Conservation (phyloP, 2,113 vertebrate genomes). For the Anolis carolinensis region DNA sequence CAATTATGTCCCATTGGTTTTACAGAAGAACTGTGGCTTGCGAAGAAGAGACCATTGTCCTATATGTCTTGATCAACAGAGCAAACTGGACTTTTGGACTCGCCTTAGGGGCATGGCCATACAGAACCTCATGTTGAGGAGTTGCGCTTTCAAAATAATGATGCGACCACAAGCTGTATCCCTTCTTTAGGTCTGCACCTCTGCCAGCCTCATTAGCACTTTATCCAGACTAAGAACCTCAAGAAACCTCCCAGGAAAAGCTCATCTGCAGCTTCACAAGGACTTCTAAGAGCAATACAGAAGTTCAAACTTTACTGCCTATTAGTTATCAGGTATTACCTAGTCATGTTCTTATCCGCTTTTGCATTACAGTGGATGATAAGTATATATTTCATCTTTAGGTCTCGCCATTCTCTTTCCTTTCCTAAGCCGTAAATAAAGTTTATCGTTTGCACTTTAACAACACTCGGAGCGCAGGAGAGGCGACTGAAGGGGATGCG, state of each 20-base stretch:
- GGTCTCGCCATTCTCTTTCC: not conserved
- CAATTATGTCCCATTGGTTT: too few relatives aligned
- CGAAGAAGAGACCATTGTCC: too few relatives aligned
- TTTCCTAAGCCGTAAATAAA: constrained; percentile 11
- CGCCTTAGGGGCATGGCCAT: not conserved
- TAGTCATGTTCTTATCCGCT: constrained; percentile 13
- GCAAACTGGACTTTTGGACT: not conserved
- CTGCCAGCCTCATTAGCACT: not conserved
- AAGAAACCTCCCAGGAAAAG: not conserved
- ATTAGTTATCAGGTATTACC: constrained; percentile 15
- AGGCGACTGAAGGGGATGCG: not conserved
- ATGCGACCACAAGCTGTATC: not conserved
- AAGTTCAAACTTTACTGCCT: not conserved
- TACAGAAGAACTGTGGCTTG: too few relatives aligned
- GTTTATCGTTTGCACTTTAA: constrained; percentile 9
- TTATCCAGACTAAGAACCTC: not conserved
- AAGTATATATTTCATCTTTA: constrained; percentile 25
- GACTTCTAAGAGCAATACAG: not conserved
- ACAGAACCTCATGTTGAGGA: not conserved
- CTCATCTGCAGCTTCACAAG: not conserved
- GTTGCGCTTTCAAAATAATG: not conserved
- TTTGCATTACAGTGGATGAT: constrained; percentile 27
- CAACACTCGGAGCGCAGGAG: not conserved
- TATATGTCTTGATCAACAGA: too few relatives aligned
- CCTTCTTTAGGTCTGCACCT: not conserved